phyloP scores from a whole-genome alignment of 1,140 invertebrate genomes.

The Lordiphosa mommai region DNA sequence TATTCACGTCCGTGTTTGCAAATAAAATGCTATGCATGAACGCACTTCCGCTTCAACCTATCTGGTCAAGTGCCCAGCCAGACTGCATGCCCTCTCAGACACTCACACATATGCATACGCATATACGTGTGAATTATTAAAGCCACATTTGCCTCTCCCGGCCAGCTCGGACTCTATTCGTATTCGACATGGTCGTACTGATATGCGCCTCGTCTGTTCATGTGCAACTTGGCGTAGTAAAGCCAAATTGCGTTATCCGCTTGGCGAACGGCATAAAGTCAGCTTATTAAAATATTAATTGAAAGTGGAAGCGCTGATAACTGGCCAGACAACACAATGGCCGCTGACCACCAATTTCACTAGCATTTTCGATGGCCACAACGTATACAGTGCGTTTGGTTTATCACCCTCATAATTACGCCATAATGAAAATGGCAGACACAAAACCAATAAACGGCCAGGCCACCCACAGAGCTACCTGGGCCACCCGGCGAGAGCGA shows the following conservation, averaged over 20 bases:
- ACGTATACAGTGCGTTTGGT: constrained; percentile 38
- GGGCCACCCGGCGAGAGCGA: not conserved
- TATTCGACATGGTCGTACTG: not conserved
- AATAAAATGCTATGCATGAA: constrained; percentile 44
- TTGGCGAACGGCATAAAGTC: constrained; percentile 64
- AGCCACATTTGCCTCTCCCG: constrained; percentile 23
- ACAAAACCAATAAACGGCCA: constrained; percentile 48
- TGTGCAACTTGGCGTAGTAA: constrained; percentile 49
- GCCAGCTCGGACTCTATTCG: not conserved
- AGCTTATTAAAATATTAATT: constrained; percentile 77
- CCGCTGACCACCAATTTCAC: constrained; percentile 8
- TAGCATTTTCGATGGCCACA: constrained; percentile 22
- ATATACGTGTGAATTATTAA: constrained; percentile 57
- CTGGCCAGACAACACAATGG: constrained; percentile 32
- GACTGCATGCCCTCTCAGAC: not conserved
- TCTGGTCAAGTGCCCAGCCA: too few species aligned
- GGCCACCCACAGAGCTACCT: constrained; percentile 27
- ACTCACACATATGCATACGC: constrained; percentile 2
- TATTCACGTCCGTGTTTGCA: not conserved
- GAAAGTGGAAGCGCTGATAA: constrained; percentile 65
- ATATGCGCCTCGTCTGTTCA: constrained; percentile 22
- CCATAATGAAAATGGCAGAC: constrained; percentile 62
- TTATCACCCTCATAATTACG: constrained; percentile 59
- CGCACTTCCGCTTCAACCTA: constrained; percentile 42
- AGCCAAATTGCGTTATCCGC: constrained; percentile 69